Evolutionary conservation across 2,113 vertebrate genomes (phyloP).

Genomic region (Oreochromis aureus): DNA sequence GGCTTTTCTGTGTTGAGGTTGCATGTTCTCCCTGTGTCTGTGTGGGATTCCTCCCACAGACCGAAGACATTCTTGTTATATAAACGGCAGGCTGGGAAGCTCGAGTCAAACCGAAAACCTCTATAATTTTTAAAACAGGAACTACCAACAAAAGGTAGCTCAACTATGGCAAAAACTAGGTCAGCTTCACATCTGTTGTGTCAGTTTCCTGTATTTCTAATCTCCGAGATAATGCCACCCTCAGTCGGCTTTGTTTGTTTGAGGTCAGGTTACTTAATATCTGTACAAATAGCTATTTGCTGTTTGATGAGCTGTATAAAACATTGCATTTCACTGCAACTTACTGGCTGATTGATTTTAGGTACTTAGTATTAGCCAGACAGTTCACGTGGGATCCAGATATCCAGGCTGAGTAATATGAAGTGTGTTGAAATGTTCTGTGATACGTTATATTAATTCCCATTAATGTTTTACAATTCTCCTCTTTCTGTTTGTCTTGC

Average conservation of each 20-base stretch:
- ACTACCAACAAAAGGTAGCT: not conserved
- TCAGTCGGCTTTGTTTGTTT: conserved; percentile 19
- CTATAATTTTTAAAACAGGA: not conserved
- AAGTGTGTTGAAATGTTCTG: not conserved
- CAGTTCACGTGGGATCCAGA: not conserved
- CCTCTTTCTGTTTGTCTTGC: not conserved
- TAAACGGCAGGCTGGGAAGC: not conserved
- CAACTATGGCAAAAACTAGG: conserved; percentile 1
- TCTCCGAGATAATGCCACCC: conserved; percentile 20
- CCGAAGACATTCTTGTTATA: not conserved
- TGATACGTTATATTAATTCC: not conserved
- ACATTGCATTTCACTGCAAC: not conserved
- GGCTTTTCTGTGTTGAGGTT: not conserved
- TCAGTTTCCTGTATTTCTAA: conserved; percentile 37
- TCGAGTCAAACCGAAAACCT: not conserved
- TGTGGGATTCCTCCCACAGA: not conserved
- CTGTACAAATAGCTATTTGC: not conserved
- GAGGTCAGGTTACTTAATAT: conserved; percentile 9
- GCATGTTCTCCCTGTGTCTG: not conserved
- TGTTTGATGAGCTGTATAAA: not conserved
- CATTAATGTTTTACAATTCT: not conserved
- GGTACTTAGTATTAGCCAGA: not conserved
- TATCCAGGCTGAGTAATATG: not conserved
- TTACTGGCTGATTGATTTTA: not conserved
- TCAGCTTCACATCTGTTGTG: conserved; percentile 15